phyloP scores from a whole-genome alignment of 1,140 invertebrate species.

The Drosophila serrata region DNA sequence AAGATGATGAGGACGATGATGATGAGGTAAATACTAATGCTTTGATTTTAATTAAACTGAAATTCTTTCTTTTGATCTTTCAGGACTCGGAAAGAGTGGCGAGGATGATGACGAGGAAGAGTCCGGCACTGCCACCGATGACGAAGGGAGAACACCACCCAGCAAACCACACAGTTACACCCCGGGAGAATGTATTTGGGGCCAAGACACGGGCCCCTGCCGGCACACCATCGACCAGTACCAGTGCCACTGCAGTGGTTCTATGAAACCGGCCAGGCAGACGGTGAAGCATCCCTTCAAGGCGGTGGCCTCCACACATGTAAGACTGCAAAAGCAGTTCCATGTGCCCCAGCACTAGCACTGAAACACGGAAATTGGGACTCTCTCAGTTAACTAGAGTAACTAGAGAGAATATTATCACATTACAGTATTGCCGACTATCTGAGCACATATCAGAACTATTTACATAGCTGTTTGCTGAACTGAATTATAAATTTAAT shows the following conservation, averaged over 20 bases:
- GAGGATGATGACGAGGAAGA: constrained; percentile 65
- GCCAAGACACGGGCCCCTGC: constrained; percentile 37
- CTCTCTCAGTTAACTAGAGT: background rate
- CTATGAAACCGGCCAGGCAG: constrained; percentile 50
- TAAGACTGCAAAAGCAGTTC: constrained; percentile 79
- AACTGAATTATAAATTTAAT: constrained; percentile 9
- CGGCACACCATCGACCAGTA: constrained; percentile 5
- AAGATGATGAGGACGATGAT: constrained; percentile 62
- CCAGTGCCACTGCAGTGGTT: constrained; percentile 9
- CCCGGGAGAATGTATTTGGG: constrained; percentile 67
- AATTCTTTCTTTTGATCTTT: background rate
- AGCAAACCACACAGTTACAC: constrained; percentile 14
- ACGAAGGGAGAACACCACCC: constrained; percentile 49
- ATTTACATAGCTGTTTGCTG: constrained; percentile 10
- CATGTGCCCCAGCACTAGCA: constrained; percentile 78
- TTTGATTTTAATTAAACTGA: background rate
- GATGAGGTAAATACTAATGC: constrained; percentile 34
- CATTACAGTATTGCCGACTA: constrained; percentile 22
- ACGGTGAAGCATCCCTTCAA: constrained; percentile 77
- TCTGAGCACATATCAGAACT: background rate
- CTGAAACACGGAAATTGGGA: constrained; percentile 12
- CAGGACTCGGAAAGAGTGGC: constrained; percentile 61
- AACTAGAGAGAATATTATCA: constrained; percentile 23
- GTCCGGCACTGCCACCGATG: constrained; percentile 59
- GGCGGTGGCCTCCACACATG: constrained; percentile 77